Evolutionary conservation across 2,797 vertebrate species (phyloP), one percentile per base, ranked within the genome.

Genomic region (Myoxocephalus aenaeus): DNA sequence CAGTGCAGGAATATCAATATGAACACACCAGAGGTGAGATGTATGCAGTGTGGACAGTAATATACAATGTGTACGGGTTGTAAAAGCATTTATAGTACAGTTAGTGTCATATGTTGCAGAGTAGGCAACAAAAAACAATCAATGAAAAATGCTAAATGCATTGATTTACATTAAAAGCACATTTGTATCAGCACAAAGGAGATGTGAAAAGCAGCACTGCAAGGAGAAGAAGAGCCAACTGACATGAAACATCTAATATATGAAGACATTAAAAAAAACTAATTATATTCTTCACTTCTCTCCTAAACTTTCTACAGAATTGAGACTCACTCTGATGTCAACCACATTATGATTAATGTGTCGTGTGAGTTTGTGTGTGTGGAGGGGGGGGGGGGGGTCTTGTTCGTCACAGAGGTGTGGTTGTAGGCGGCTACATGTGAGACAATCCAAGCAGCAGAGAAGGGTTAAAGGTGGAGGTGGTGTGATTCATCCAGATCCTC

Each of bases 401-500:
- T 29, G 44, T 53, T 22, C 17, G 51, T 57, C 51, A 13, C 40
- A 18, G 66, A 67, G 5, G 27, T 48, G 15, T 6, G 14, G 29
- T 7, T 73, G 72, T 38, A n/a, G 69, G 32, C 17, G 22, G 14
- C 42, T 42, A 1, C 56, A 29, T 63, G 61, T 34, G 36, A 34
- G 5, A 15, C 11, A 34, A 50, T 38, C 53, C 12, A 6, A 50
- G 70, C 25, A 51, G 64, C 38, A 61, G 36, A 71, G 50, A n/a
- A 9, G 29, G 66, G 27, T 44, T 44, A 70, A 53, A 74, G 72
- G 77, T 80, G 61, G 44, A 70, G 70, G 70, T 86, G 77, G 66
- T 58, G 79, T 73, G 79, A 82, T 77, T 78, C 74, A 72, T 73
- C 50, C 25, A 20, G 29, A 40, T 27, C 67, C 54, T 73, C 77